These are phyloP conservation scores for Nibea coibor DNA, from an alignment of 2,113 vertebrate species.

Conservation along the genomic window DNA sequence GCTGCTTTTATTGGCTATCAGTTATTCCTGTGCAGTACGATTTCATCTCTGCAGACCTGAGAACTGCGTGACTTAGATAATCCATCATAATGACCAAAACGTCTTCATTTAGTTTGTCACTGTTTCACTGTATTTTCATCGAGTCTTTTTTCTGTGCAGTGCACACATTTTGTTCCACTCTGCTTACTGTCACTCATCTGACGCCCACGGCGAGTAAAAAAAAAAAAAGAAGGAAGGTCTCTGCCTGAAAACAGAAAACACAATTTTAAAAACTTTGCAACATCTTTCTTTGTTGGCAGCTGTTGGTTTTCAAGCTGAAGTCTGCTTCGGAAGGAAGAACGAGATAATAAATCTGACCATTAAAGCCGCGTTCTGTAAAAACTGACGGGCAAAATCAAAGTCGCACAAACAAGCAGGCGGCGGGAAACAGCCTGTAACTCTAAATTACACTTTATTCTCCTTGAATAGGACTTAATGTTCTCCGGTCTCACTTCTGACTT, in stretches of 20 bases:
- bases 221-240: not conserved
- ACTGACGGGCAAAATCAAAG: not conserved
- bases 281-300: not conserved
- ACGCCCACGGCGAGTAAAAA: slow-evolving; percentile 24
- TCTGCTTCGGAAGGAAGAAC: not conserved
- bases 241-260: slow-evolving; percentile 2
- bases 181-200: slow-evolving; percentile 54
- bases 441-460: not conserved
- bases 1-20: not conserved
- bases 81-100: slow-evolving; percentile 26
- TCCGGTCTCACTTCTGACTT: not conserved
- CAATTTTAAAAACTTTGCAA: not conserved
- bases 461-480: not conserved
- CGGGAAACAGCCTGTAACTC: not conserved
- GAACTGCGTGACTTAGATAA: slow-evolving; percentile 1
- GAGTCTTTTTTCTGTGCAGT: slow-evolving; percentile 29
- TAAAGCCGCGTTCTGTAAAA: not conserved
- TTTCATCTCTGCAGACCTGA: not conserved
- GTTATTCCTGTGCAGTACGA: not conserved
- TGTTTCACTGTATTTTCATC: slow-evolving; percentile 5
- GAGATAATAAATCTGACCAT: not conserved
- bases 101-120: slow-evolving; percentile 18
- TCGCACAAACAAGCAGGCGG: not conserved
- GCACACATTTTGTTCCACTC: slow-evolving; percentile 46
- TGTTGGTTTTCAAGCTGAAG: not conserved